phyloP scores from a whole-genome alignment of 2,113 vertebrate genomes.

The Nansenia antarctica region DNA sequence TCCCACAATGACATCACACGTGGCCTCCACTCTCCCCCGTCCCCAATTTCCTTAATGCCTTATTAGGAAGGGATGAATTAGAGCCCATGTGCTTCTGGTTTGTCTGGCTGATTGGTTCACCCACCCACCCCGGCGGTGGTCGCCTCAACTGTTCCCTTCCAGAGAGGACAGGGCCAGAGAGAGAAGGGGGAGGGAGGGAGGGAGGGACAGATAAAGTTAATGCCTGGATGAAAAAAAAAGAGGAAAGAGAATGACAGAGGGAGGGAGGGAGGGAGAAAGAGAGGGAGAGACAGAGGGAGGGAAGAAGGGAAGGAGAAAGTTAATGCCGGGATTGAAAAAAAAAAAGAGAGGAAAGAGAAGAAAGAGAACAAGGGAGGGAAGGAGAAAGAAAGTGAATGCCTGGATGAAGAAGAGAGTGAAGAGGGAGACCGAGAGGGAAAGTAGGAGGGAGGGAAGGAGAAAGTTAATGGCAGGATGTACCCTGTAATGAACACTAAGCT shows the following conservation, averaged over 20 bases:
- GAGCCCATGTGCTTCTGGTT: constrained; percentile 73
- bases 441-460: constrained; percentile 15
- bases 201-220: no score
- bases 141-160: not conserved
- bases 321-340: constrained; percentile 74
- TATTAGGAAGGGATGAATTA: constrained; percentile 66
- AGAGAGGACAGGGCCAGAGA: not conserved
- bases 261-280: not conserved
- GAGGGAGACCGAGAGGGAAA: not conserved
- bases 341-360: constrained; percentile 22
- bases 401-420: not conserved
- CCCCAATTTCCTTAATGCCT: constrained; percentile 54
- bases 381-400: no score
- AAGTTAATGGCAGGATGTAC: constrained; percentile 78
- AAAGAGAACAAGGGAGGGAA: constrained; percentile 1
- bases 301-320: constrained; percentile 33
- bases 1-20: constrained; percentile 56
- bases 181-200: constrained; percentile 2
- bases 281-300: not conserved
- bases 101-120: constrained; percentile 60
- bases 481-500: constrained; percentile 76
- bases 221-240: no score
- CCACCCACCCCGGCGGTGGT: constrained; percentile 12
- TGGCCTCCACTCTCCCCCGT: constrained; percentile 39
- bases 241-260: constrained; percentile 9